Base-by-base conservation (phyloP, 1,140 invertebrate genomes). In the Eurosta solidaginis region DNA sequence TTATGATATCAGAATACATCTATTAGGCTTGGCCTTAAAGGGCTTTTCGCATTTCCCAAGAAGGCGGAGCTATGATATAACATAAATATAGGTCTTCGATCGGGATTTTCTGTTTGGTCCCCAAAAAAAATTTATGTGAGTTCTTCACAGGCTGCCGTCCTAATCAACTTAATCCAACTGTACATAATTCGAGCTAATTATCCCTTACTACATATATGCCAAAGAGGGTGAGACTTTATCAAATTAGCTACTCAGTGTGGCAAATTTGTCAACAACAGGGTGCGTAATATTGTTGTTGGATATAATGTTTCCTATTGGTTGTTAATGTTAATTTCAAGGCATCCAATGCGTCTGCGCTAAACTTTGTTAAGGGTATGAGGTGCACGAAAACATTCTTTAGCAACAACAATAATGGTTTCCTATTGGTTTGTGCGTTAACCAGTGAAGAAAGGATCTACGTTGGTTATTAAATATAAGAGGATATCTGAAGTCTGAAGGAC, bases 221-320 rank as follows among this genome's bases (percentile, higher is more conserved):
- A 52, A 22, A 52, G 25, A 25, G 59, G 59, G 59, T 68, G 59
- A 68, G 33, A 40, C n/a, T 17, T n/a, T 68, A 68, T 68, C 59
- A 68, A 68, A 68, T 68, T 68, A 7, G 17, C 9, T 7, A 6
- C 17, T 12, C 36, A 68, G 40, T 68, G n/a, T 20, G 33, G n/a
- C 59, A 40, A 68, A 12, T n/a, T n/a, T 68, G 29, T 36, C 27
- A 22, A 68, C 3, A 22, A 25, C 22, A 68, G 40, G 59, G 33
- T 20, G 33, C 33, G n/a, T 22, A 10, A 3, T 7, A 22, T 12
- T n/a, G 12, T 17, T 54, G 12, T 29, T 4, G 17, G 14, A 12
- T 20, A 20, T 22, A 68, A n/a, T 4, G 36, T 33, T 40, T 40
- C 33, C 59, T 14, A 68, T 68, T 68, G 59, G 59, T 20, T 68